Evolutionary conservation across 2,888 invertebrate species (phyloP), one percentile per base, ranked within the genome.

Genomic region (Synergus gifuensis): DNA sequence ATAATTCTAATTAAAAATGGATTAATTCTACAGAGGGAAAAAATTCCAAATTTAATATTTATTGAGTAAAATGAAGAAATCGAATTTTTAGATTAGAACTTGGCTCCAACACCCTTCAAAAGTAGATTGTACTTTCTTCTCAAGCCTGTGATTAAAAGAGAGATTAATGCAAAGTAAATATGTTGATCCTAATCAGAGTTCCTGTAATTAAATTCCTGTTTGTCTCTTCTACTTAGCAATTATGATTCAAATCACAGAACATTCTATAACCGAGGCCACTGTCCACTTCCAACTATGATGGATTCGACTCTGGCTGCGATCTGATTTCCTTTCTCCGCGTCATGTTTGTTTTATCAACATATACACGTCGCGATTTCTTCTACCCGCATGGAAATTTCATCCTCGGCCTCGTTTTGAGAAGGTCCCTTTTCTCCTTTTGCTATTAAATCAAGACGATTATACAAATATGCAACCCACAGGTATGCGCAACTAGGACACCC

Each of bases 401-500:
- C 28, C 78, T 76, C 80, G 81, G 78, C 80, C 81, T 77, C 77
- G 76, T 79, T 83, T 77, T 76, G 3, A 60, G 76, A 64, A 63
- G 12, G 44, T 54, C 36, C 73, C 73, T 54, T 73, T 73, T 73
- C 73, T 73, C 16, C 73, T 54, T 73, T 73, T 54, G 16, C 46
- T 44, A 76, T 62, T 42, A 60, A 64, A 64, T 28, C 28, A 22
- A 67, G 42, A 62, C 44, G 62, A 62, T 76, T 76, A 76, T 62
- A 76, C 58, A 76, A 62, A 60, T 76, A 76, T 76, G 18, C 66
- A 22, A 22, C 46, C 22, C 49, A n/a, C 28, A 62, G 36, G 76
- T 62, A 76, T 67, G 64, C 63, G 64, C 69, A 79, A 82, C 83
- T 82, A 82, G 81, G 81, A 79, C 82, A 83, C 82, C 62, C 77